Base-by-base conservation (phyloP, 1,140 invertebrate genomes). In the Lasioglossum baleicum region DNA sequence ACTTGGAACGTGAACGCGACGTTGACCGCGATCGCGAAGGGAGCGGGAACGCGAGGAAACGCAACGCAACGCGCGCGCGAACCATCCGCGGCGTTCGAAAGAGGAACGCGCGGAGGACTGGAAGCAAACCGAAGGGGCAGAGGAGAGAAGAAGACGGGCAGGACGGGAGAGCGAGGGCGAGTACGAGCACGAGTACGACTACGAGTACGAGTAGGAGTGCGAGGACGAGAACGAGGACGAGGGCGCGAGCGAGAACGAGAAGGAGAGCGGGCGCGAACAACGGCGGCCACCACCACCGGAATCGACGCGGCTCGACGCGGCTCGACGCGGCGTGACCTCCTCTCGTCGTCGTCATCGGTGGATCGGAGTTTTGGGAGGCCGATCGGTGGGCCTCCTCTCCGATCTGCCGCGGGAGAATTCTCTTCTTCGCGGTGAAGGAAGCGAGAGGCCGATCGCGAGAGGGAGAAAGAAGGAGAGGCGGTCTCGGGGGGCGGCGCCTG, bases 401-500 rank as follows among this genome's bases (percentile, higher is more conserved):
- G 83, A 81, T 79, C 61, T 81, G 74, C 78, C 69, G 70, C 66
- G 61, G 53, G 72, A 84, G 75, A 86, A 79, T 84, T 74, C 83
- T 85, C 82, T 85, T 80, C 83, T 84, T 84, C 74, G 69, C 70
- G 84, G 67, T 64, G 72, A 56, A 63, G 40, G 58, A 80, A 83
- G 64, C 81, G 81, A 77, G 81, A 77, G 74, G 72, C 66, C 22
- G 75, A 73, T 69, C 73, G 82, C 70, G 69, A 63, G 76, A 85
- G 69, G 61, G 82, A 81, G 85, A 72, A 86, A 86, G 84, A 78
- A 68, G 67, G 81, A 84, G 86, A 87, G 83, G 83, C 86, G 86
- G 87, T 87, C 86, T 87, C 80, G 68, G 82, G 80, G 76, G 86
- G 86, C 85, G 86, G 82, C 79, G 83, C 83, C 82, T 85, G 84